Conservation (phyloP, 1,140 invertebrate genomes). For the Daktulosphaira vitifoliae region DNA sequence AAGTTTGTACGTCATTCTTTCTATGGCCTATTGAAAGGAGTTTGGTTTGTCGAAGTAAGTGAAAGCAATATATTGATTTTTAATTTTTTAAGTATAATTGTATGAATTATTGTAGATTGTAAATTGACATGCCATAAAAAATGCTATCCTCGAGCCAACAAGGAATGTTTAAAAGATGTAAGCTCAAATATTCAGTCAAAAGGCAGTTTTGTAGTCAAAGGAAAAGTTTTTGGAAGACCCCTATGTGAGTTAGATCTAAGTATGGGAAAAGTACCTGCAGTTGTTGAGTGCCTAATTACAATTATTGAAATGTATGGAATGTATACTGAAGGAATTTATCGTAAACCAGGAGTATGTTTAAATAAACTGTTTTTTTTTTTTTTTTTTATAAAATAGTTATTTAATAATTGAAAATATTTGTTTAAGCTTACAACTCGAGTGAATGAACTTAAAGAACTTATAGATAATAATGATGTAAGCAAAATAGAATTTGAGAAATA, state of each 20-base stretch:
- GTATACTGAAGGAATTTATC: slow-evolving; percentile 86
- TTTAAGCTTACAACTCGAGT: slow-evolving; percentile 56
- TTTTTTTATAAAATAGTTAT: neutral
- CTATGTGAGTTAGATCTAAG: slow-evolving; percentile 62
- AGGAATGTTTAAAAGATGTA: slow-evolving; percentile 45
- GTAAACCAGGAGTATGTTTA: slow-evolving; percentile 77
- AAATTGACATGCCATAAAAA: slow-evolving; percentile 92
- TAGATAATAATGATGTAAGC: slow-evolving; percentile 63
- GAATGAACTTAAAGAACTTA: slow-evolving; percentile 59
- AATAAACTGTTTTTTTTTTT: neutral
- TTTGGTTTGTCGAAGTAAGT: slow-evolving; percentile 67
- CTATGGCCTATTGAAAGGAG: slow-evolving; percentile 91
- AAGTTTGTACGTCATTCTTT: slow-evolving; percentile 87
- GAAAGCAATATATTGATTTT: neutral
- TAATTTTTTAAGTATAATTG: neutral
- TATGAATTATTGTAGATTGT: slow-evolving; percentile 64
- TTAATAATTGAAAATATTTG: too few species aligned
- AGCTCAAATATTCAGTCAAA: slow-evolving; percentile 39
- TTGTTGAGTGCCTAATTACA: slow-evolving; percentile 78
- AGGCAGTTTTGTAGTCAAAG: slow-evolving; percentile 45
- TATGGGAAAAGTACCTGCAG: slow-evolving; percentile 68
- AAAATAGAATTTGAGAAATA: slow-evolving; percentile 60
- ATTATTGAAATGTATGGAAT: slow-evolving; percentile 85
- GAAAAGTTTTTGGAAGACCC: slow-evolving; percentile 68
- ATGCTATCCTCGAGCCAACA: slow-evolving; percentile 63